Conservation (phyloP, 2,797 vertebrate genomes). For the Xerus rutilus region DNA sequence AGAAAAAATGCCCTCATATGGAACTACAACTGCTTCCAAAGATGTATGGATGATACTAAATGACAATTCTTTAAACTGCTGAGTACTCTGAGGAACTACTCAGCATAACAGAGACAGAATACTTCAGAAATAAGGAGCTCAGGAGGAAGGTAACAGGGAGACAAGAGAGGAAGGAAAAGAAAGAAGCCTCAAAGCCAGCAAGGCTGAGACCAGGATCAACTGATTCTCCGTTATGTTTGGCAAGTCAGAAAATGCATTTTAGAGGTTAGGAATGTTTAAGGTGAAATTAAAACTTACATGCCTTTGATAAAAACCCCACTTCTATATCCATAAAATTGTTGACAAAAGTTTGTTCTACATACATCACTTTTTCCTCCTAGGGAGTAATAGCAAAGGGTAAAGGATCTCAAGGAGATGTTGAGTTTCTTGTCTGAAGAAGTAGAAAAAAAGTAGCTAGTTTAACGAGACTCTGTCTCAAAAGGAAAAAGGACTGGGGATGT, state of each 20-base stretch:
- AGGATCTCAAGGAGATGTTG: not conserved
- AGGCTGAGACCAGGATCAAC: not conserved
- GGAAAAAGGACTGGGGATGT: too few species aligned
- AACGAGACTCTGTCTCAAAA: not conserved
- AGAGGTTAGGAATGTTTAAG: not conserved
- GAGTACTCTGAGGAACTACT: not conserved
- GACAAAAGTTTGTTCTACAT: not conserved
- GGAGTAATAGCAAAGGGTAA: not conserved
- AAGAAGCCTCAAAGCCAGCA: not conserved
- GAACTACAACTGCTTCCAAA: not conserved
- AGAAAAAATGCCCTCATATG: not conserved
- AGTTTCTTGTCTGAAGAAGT: not conserved
- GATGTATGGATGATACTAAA: not conserved
- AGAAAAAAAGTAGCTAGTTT: not conserved
- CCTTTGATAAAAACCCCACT: not conserved
- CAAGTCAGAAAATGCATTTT: not conserved
- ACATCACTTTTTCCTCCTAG: not conserved
- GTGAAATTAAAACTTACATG: not conserved
- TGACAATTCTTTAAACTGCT: not conserved
- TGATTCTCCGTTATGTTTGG: not conserved
- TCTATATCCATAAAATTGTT: not conserved
- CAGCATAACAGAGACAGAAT: not conserved
- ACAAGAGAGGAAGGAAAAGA: not conserved
- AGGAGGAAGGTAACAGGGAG: not conserved
- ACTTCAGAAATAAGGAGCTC: not conserved